Base-by-base conservation (phyloP, 2,797 vertebrate genomes). In the Sarcoramphus papa region DNA sequence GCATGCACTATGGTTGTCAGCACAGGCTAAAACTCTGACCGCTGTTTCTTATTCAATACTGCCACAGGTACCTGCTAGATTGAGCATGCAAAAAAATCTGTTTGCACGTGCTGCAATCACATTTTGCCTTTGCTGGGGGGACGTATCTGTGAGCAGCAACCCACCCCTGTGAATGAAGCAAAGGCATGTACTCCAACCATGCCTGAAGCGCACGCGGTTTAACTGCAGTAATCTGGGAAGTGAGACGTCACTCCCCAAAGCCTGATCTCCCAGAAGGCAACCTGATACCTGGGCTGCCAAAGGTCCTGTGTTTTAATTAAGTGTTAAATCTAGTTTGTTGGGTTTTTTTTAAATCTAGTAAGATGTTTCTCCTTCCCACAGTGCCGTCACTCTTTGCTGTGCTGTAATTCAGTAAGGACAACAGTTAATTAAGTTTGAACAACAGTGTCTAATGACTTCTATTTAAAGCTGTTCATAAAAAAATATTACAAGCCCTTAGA, bases 391-490 rank as follows among this genome's bases (percentile, higher is more conserved):
- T 91, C 92, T 95, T 93, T 41, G 83, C 94, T 53, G 75, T 51
- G 75, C 82, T 87, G 80, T 81, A 97, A 96, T 93, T 96, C 94
- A 96, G 95, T 77, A 85, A 87, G 95, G 85, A 95, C 95, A 93
- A 90, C 67, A 95, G 93, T 92, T 95, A 97, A 96, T 97, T 97
- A 96, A 93, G 94, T 95, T 95, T 94, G 92, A 96, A 96, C 94
- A 97, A 97, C 95, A 93, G 85, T 70, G 70, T 24, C 64, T 96
- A 96, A 97, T 95, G 85, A 94, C 94, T 97, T 96, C 95, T 95
- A 95, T 93, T 95, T 95, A 96, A 97, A 96, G 77, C 92, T 91
- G 67, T 92, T 95, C 40, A 93, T 95, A 54, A 90, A 94, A 92
- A 95, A 92, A 50, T 64, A 94, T 74, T 79, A 88, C 80, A 88